phyloP scores from a whole-genome alignment of 2,888 invertebrate species.

The Zhuqinia jingwanae region DNA sequence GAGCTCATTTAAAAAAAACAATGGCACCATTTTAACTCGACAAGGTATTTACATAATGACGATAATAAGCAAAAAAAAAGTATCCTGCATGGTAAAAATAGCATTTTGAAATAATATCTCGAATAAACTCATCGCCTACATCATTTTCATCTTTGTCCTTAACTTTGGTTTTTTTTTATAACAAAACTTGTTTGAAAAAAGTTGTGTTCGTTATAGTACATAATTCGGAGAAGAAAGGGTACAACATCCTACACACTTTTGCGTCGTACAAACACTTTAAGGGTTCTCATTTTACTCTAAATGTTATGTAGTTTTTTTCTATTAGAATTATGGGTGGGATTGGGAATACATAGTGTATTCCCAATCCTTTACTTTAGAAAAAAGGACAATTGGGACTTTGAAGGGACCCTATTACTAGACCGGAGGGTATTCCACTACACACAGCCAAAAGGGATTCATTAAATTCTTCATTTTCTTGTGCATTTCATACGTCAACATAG shows the following conservation, averaged over 20 bases:
- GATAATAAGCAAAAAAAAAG: background rate
- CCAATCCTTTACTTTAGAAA: background rate
- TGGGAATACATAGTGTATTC: background rate
- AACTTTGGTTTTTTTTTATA: background rate
- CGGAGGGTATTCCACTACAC: slow-evolving; percentile 21
- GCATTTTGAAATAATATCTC: slow-evolving; percentile 12
- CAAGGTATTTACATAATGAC: background rate
- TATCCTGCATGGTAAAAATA: background rate
- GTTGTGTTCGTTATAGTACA: no score
- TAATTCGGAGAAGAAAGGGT: no score
- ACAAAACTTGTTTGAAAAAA: background rate
- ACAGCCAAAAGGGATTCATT: slow-evolving; percentile 59
- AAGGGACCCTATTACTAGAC: slow-evolving; percentile 49
- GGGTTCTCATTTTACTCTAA: background rate
- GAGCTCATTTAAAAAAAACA: background rate
- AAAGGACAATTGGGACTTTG: slow-evolving; percentile 35
- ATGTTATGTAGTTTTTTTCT: background rate
- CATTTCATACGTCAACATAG: background rate
- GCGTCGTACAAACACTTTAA: no score
- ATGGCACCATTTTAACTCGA: background rate
- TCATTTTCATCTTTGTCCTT: background rate
- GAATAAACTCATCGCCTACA: background rate
- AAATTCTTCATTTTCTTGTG: slow-evolving; percentile 57
- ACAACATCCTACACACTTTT: no score
- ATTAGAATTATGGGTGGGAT: background rate